A percentile compares a stretch with the other conserved stretches of the same genome.
Evolutionary conservation across 2,113 vertebrate genomes (phyloP).

Genomic region (Conger conger): DNA sequence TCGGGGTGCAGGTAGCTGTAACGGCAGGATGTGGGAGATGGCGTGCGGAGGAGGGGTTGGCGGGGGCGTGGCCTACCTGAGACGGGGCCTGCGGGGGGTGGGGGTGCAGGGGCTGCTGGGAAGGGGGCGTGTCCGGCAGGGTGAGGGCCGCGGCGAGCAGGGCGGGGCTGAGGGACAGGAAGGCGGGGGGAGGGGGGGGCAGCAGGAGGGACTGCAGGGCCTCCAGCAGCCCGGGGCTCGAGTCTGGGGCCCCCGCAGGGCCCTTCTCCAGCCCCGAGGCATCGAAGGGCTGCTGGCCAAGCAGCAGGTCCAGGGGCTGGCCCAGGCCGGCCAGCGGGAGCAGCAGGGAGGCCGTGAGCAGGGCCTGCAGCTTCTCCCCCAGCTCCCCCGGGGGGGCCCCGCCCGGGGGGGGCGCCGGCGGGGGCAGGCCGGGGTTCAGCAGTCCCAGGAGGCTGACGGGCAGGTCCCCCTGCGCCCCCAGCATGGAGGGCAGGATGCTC

Average conservation of each 20-base stretch:
- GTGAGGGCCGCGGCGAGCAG: conserved; percentile 64
- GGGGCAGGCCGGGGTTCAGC: conserved; percentile 50
- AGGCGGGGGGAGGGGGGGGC: conserved; percentile 52
- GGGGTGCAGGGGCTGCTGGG: conserved; percentile 1
- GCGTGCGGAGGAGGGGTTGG: neutral
- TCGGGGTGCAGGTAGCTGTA: too few relatives aligned
- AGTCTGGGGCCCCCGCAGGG: conserved; percentile 48
- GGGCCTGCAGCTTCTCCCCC: conserved; percentile 38
- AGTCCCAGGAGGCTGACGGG: conserved; percentile 60
- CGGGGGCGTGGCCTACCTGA: conserved; percentile 29
- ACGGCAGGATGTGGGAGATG: too few relatives aligned
- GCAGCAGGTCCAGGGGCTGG: conserved; percentile 53
- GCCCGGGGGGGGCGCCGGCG: conserved; percentile 27
- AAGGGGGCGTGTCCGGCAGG: conserved; percentile 52
- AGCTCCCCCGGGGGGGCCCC: neutral
- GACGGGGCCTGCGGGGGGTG: neutral
- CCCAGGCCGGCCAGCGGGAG: conserved; percentile 50
- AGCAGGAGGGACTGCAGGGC: conserved; percentile 57
- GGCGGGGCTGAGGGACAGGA: conserved; percentile 65
- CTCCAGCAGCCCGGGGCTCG: conserved; percentile 57
- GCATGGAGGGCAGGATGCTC: conserved; percentile 55
- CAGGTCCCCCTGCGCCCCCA: conserved; percentile 66
- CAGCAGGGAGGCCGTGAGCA: conserved; percentile 62
- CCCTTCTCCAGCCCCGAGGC: conserved; percentile 15
- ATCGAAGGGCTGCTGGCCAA: conserved; percentile 33